Evolutionary conservation across 2,888 invertebrate genomes (phyloP).

Genomic region (Fissipunctia ypsillon): DNA sequence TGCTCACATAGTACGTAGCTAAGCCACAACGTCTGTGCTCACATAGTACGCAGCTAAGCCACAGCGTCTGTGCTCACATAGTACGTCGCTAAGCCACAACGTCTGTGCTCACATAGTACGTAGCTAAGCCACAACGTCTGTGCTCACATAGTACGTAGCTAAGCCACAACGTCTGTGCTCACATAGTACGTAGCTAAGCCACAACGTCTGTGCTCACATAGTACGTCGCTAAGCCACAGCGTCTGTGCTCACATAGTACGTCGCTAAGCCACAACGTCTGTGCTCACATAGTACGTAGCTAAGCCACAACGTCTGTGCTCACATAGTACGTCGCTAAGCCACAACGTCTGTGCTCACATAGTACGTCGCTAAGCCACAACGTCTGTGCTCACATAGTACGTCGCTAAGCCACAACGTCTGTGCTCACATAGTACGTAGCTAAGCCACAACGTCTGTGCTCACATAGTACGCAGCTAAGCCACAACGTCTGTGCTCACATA

Average conservation of each 20-base stretch:
- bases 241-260: neutral
- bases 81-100: neutral
- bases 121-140: too few relatives aligned
- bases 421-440: neutral
- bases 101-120: neutral
- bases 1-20: neutral
- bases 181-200: neutral
- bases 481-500: conserved; percentile 8
- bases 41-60: too few relatives aligned
- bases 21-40: conserved; percentile 4
- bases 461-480: too few relatives aligned
- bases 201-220: conserved; percentile 8
- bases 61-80: conserved; percentile 8
- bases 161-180: conserved; percentile 4
- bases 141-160: neutral
- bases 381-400: neutral
- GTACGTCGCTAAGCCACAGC: neutral
- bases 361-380: neutral
- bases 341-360: conserved; percentile 8
- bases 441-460: conserved; percentile 4
- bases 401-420: too few relatives aligned
- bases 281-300: neutral
- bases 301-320: conserved; percentile 4
- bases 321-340: too few relatives aligned
- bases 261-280: too few relatives aligned